Conservation (phyloP, 2,797 vertebrate genomes). For the Psittacula derbiana region DNA sequence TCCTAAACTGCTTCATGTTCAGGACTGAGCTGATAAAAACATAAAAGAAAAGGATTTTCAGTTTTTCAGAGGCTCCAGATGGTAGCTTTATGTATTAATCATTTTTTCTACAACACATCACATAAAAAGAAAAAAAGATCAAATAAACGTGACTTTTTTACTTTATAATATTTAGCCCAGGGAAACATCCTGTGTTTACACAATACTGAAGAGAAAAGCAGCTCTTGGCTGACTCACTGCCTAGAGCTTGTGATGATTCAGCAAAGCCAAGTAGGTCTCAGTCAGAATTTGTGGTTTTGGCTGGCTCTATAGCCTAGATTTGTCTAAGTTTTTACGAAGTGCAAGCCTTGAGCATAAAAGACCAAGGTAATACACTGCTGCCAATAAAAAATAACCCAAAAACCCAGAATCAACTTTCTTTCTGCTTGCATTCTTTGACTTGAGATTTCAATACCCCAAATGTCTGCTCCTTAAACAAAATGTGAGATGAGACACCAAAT, state of each 20-base stretch:
- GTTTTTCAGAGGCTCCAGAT: not conserved
- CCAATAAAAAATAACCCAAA: not conserved
- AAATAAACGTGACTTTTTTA: constrained; percentile 49
- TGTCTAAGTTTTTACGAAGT: not conserved
- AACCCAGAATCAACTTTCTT: not conserved
- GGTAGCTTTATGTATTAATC: not conserved
- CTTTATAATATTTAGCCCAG: constrained; percentile 53
- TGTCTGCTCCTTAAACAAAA: not conserved
- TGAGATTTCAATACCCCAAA: not conserved
- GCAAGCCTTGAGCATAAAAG: not conserved
- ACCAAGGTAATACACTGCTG: not conserved
- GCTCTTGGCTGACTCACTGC: constrained; percentile 40
- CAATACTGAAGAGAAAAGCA: constrained; percentile 51
- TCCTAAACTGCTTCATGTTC: not conserved
- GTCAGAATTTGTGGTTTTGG: constrained; percentile 54
- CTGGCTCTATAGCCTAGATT: not conserved
- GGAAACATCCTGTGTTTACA: constrained; percentile 64
- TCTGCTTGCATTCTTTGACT: not conserved
- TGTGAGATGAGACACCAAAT: fast-evolving
- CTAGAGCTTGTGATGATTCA: constrained; percentile 56
- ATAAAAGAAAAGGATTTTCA: not conserved
- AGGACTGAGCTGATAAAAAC: not conserved
- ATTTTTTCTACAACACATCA: not conserved
- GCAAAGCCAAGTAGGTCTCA: constrained; percentile 54
- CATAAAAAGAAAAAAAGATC: not conserved